Conservation (phyloP, 2,797 vertebrate species). For the Anguilla marmorata region DNA sequence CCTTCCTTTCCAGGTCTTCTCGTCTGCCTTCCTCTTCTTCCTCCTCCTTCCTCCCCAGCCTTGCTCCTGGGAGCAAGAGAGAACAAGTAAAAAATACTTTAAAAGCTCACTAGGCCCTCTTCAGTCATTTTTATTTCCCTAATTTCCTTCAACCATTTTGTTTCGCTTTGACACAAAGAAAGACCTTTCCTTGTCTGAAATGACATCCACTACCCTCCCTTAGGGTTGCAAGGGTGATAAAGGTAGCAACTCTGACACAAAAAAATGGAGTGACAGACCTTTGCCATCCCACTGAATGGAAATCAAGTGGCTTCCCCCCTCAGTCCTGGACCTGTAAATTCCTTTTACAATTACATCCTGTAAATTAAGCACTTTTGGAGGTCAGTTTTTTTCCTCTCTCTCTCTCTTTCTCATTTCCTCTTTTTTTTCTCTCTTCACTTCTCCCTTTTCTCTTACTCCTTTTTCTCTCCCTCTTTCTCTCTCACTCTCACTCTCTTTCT, state of each 20-base stretch:
- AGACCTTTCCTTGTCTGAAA: constrained; percentile 75
- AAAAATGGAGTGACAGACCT: constrained; percentile 62
- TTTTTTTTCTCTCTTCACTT: constrained; percentile 44
- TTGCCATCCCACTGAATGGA: constrained; percentile 63
- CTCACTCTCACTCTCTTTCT: constrained; percentile 51
- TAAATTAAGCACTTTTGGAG: constrained; percentile 52
- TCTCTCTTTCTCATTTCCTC: constrained; percentile 46
- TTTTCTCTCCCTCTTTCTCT: constrained; percentile 50
- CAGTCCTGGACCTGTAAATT: constrained; percentile 46
- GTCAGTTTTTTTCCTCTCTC: constrained; percentile 52
- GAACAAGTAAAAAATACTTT: constrained; percentile 87
- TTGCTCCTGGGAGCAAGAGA: constrained; percentile 81
- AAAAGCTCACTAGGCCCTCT: constrained; percentile 53
- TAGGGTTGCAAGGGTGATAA: constrained; percentile 73
- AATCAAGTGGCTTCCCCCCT: constrained; percentile 32
- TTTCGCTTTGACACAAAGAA: constrained; percentile 64
- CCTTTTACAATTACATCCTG: constrained; percentile 61
- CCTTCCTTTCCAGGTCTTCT: background rate
- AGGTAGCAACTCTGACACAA: constrained; percentile 74
- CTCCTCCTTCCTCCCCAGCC: constrained; percentile 14
- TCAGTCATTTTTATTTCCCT: constrained; percentile 16
- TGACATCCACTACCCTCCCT: constrained; percentile 56
- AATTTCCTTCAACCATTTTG: constrained; percentile 8
- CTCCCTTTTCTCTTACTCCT: constrained; percentile 38
- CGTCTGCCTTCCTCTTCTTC: background rate